Percentiles rank a stretch among this genome's conserved stretches.
Evolutionary conservation across 2,888 invertebrate genomes (phyloP).

Genomic region (Dryadula phaetusa): DNA sequence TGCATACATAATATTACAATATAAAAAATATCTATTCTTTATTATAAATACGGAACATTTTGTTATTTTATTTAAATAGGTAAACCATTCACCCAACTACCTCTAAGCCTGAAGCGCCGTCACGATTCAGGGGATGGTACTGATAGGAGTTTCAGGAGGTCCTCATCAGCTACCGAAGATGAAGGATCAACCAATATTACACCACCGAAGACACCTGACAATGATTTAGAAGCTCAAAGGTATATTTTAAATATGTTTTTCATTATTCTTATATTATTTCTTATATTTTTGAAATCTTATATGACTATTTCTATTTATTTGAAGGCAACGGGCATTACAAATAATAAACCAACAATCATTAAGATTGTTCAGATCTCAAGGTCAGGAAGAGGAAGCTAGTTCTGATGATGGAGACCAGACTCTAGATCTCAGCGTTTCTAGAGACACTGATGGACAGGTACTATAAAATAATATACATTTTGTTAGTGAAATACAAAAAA

Average conservation of each 20-base stretch:
- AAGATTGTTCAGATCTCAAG: conserved; percentile 72
- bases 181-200: conserved; percentile 80
- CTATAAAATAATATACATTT: conserved; percentile 1
- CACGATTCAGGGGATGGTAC: conserved; percentile 76
- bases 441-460: conserved; percentile 81
- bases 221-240: conserved; percentile 78
- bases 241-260: conserved; percentile 45
- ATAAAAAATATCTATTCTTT: neutral
- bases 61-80: conserved; percentile 52
- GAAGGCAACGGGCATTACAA: conserved; percentile 79
- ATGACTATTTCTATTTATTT: conserved; percentile 37
- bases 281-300: no score
- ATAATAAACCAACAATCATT: conserved; percentile 79
- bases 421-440: conserved; percentile 78
- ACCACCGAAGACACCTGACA: conserved; percentile 81
- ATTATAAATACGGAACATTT: neutral
- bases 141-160: conserved; percentile 70
- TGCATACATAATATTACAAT: neutral
- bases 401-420: conserved; percentile 83
- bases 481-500: neutral
- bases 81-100: conserved; percentile 76
- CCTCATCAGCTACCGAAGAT: conserved; percentile 80
- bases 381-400: conserved; percentile 78
- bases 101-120: conserved; percentile 72
- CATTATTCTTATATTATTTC: neutral